These are phyloP conservation scores for Azemiops feae DNA, from an alignment of 2,113 vertebrate species.

Conservation along the genomic window DNA sequence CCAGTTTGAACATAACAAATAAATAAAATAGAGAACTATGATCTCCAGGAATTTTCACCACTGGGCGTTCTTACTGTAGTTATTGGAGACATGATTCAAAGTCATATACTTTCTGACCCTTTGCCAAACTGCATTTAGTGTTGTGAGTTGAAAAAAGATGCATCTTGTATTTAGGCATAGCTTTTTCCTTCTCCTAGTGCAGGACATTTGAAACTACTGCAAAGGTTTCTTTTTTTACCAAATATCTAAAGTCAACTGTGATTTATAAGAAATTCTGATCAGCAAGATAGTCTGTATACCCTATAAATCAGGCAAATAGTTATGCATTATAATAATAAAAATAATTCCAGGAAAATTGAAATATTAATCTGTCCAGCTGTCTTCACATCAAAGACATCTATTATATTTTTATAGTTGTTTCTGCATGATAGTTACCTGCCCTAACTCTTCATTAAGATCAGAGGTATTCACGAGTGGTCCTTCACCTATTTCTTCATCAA, in stretches of 20 bases:
- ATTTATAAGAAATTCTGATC: not conserved
- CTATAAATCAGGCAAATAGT: not conserved
- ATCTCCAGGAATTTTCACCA: not conserved
- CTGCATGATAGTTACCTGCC: slow-evolving; percentile 77
- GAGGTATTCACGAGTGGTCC: slow-evolving; percentile 95
- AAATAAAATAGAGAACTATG: not conserved
- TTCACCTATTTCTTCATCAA: slow-evolving; percentile 87
- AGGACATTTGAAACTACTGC: not conserved
- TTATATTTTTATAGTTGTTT: not conserved
- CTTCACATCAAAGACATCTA: not conserved
- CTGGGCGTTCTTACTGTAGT: not conserved
- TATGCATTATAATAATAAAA: not conserved
- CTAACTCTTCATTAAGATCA: slow-evolving; percentile 95
- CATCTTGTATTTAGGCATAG: not conserved
- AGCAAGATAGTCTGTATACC: not conserved
- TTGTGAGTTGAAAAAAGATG: not conserved
- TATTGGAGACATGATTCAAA: not conserved
- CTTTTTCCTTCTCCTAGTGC: not conserved
- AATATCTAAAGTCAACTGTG: not conserved
- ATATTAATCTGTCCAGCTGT: not conserved
- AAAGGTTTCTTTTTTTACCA: not conserved
- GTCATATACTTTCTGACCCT: not conserved
- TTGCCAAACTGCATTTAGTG: not conserved
- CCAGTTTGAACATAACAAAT: not conserved
- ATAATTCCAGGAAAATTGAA: not conserved